Conservation (phyloP, 2,113 vertebrate genomes). For the Haplotaxodon microlepis region DNA sequence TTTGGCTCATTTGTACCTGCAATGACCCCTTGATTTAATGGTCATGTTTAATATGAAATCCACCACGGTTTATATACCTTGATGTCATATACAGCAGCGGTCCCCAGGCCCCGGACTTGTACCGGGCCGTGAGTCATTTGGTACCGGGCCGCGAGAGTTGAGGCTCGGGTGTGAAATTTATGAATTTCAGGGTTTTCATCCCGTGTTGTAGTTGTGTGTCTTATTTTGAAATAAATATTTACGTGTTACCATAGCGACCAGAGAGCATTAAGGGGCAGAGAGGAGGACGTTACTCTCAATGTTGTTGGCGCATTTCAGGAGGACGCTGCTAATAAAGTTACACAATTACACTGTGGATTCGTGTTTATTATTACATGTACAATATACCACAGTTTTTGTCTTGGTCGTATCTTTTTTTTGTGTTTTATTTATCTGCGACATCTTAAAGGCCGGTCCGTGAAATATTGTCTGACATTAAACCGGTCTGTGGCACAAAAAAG, state of each 20-base stretch:
- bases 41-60: neutral
- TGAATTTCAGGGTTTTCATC: neutral
- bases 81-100: neutral
- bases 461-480: neutral
- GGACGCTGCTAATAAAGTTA: neutral
- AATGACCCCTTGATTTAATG: neutral
- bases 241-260: accelerated
- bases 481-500: neutral
- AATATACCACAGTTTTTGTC: neutral
- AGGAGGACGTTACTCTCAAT: neutral
- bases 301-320: neutral
- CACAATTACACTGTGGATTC: accelerated
- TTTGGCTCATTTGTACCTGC: neutral
- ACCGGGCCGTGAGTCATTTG: neutral
- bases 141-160: accelerated
- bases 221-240: neutral
- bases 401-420: neutral
- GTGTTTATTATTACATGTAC: neutral
- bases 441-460: neutral
- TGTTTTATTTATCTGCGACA: neutral
- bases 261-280: neutral
- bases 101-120: neutral
- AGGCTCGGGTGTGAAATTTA: neutral
- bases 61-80: neutral
- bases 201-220: neutral